Evolutionary conservation across 2,888 invertebrate genomes (phyloP).

Genomic region (Siphlonurus alternatus): DNA sequence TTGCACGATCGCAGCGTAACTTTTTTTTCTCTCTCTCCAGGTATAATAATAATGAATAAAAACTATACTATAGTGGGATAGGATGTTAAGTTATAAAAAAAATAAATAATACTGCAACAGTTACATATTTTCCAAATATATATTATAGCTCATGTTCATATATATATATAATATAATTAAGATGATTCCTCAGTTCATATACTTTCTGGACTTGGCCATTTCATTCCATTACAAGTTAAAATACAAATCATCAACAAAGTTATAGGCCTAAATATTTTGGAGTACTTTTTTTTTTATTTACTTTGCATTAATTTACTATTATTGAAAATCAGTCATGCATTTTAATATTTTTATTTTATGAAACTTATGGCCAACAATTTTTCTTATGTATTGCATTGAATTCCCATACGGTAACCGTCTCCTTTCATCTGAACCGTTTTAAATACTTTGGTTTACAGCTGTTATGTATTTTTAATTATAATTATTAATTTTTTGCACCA

Average conservation of each 20-base stretch:
- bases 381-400: background rate
- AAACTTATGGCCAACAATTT: background rate
- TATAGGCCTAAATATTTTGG: no score
- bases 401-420: background rate
- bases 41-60: no score
- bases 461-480: background rate
- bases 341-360: no score
- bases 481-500: background rate
- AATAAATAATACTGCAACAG: background rate
- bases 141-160: slow-evolving; percentile 1
- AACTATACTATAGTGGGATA: no score
- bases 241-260: no score
- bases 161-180: background rate
- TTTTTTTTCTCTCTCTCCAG: no score
- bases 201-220: background rate
- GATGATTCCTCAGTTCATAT: background rate
- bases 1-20: background rate
- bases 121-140: slow-evolving; percentile 4
- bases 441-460: background rate
- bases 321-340: background rate
- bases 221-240: background rate
- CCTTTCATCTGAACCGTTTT: background rate
- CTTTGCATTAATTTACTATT: background rate
- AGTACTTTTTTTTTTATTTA: no score
- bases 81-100: background rate